phyloP scores from a whole-genome alignment of 2,797 vertebrate genomes.

The Buphagus erythrorhynchus region DNA sequence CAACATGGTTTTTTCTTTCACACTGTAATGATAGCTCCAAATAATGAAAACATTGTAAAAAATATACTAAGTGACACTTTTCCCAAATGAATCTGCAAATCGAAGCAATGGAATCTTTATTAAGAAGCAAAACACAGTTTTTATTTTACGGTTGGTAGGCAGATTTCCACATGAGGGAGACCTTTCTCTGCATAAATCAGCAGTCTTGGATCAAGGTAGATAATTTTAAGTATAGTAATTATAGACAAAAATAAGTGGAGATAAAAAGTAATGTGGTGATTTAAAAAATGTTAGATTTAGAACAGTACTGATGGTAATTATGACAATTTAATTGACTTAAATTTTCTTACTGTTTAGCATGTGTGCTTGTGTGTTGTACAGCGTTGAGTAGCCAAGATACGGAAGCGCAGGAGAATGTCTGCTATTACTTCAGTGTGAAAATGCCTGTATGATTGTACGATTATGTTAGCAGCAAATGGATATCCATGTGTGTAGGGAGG shows the following conservation, averaged over 20 bases:
- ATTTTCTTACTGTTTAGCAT: neutral
- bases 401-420: neutral
- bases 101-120: neutral
- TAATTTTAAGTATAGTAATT: neutral
- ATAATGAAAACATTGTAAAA: neutral
- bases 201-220: neutral
- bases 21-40: neutral
- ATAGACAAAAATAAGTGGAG: neutral
- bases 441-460: neutral
- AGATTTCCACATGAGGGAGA: conserved; percentile 52
- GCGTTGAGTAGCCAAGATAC: neutral
- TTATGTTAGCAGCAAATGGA: neutral
- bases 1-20: neutral
- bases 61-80: neutral
- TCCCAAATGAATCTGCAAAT: neutral
- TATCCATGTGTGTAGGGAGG: neutral
- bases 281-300: neutral
- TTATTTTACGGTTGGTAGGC: neutral
- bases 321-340: neutral
- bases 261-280: neutral
- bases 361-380: neutral
- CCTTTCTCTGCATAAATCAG: conserved; percentile 20
- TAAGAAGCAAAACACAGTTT: neutral
- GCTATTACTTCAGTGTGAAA: neutral
- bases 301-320: neutral